Evolutionary conservation across 2,888 invertebrate genomes (phyloP).

Genomic region (Hirudinaria manillensis): DNA sequence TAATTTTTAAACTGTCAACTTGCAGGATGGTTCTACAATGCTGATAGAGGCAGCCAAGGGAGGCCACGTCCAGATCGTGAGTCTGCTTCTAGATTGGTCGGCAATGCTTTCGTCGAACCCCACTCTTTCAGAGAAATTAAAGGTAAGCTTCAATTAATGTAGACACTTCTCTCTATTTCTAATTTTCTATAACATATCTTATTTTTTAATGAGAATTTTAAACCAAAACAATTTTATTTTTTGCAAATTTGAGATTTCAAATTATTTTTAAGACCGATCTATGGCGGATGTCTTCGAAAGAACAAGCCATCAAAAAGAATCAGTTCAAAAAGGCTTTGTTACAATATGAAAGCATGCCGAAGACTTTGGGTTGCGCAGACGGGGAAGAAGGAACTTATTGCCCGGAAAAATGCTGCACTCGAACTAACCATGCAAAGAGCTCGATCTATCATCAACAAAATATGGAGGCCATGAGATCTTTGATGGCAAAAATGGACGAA

Average conservation of each 20-base stretch:
- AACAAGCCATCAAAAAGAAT: conserved; percentile 1
- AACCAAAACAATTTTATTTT: neutral
- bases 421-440: too few relatives aligned
- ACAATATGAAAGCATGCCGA: neutral
- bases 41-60: conserved; percentile 96
- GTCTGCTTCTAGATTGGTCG: conserved; percentile 76
- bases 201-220: neutral
- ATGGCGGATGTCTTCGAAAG: conserved; percentile 13
- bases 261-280: conserved; percentile 5
- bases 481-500: conserved; percentile 8
- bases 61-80: conserved; percentile 90
- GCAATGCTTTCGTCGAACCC: conserved; percentile 15
- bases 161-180: neutral
- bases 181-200: neutral
- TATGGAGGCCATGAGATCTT: conserved; percentile 18
- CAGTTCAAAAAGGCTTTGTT: conserved; percentile 6
- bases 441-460: neutral
- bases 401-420: too few relatives aligned
- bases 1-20: too few relatives aligned
- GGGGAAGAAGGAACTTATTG: neutral
- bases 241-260: neutral
- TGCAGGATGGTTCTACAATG: conserved; percentile 88
- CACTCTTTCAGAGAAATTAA: conserved; percentile 1
- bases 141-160: conserved; percentile 15
- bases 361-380: neutral